Percentiles rank a stretch among this genome's conserved stretches.
These are phyloP conservation scores for pig (Sus scrofa) DNA, from an alignment of 2,113 vertebrate genomes.

Conservation along the genomic window DNA sequence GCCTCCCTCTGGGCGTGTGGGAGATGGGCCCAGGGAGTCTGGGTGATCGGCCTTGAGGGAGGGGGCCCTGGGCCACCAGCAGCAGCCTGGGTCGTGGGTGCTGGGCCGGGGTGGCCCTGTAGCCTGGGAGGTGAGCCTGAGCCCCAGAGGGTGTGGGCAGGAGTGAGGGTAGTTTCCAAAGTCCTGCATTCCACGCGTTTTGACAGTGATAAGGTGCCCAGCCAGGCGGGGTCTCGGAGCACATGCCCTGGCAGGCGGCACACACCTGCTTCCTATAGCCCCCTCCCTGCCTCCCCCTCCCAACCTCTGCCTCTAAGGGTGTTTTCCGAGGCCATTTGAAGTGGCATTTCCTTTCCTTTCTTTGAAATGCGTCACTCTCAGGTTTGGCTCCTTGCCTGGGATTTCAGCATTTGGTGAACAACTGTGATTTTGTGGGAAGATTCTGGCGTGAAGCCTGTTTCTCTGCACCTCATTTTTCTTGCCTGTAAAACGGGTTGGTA, in stretches of 20 bases:
- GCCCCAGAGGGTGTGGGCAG: conserved; percentile 44
- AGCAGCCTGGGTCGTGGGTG: too few species aligned
- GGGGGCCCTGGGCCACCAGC: not conserved
- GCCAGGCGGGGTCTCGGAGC: too few species aligned
- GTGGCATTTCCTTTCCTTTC: not conserved
- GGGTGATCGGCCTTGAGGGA: not conserved
- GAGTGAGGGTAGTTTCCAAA: conserved; percentile 74
- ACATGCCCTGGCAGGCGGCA: conserved; percentile 59
- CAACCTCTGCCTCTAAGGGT: not conserved
- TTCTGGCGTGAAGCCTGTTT: not conserved
- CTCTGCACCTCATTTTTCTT: not conserved
- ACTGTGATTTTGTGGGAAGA: not conserved
- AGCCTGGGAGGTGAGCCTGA: conserved; percentile 51
- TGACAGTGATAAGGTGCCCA: conserved; percentile 72
- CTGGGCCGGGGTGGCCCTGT: too few species aligned
- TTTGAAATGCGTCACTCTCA: not conserved
- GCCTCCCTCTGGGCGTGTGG: fast-evolving
- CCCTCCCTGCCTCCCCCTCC: conserved; percentile 55
- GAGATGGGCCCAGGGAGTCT: not conserved
- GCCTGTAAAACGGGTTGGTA: not conserved
- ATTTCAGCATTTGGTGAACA: conserved; percentile 2
- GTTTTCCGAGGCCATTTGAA: not conserved
- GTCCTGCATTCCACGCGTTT: conserved; percentile 77
- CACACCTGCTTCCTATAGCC: conserved; percentile 66
- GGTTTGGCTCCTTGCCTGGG: not conserved